A percentile compares a stretch with the other conserved stretches of the same genome.
These are phyloP conservation scores for Phyllotreta cruciferae DNA, from an alignment of 2,888 invertebrate species.

Conservation along the genomic window DNA sequence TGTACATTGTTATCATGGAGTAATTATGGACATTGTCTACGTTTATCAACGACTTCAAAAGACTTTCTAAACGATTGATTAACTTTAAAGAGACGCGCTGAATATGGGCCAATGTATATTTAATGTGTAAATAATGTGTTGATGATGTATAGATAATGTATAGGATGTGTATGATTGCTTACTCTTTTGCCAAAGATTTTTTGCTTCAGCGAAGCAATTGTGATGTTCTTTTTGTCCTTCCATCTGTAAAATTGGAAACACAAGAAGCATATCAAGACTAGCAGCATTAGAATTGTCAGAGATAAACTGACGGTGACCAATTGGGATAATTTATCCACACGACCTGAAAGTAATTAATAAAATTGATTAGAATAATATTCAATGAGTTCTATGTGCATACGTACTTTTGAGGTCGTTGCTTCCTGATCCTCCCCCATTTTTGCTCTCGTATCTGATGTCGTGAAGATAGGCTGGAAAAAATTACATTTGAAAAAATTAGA, in stretches of 20 bases:
- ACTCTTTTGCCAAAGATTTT: slow-evolving; percentile 52
- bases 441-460: slow-evolving; percentile 50
- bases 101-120: too few species aligned
- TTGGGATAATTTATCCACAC: slow-evolving; percentile 50
- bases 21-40: too few species aligned
- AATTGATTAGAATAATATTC: not conserved
- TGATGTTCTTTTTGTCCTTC: slow-evolving; percentile 56
- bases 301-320: slow-evolving; percentile 52
- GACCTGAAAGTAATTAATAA: slow-evolving; percentile 46
- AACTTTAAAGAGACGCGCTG: too few species aligned
- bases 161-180: slow-evolving; percentile 3
- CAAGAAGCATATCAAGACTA: slow-evolving; percentile 47
- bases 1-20: too few species aligned
- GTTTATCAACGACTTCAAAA: too few species aligned
- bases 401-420: slow-evolving; percentile 50
- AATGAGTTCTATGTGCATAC: slow-evolving; percentile 8
- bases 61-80: too few species aligned
- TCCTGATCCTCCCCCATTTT: slow-evolving; percentile 37
- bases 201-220: slow-evolving; percentile 49
- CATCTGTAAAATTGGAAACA: slow-evolving; percentile 53
- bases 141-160: not conserved
- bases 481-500: slow-evolving; percentile 13
- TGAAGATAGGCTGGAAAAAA: slow-evolving; percentile 55
- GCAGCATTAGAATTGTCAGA: slow-evolving; percentile 51
- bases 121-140: too few species aligned